Percentiles rank a stretch among this genome's conserved stretches.
Conservation (phyloP, 2,113 vertebrate genomes). For the Tylochromis polylepis region DNA sequence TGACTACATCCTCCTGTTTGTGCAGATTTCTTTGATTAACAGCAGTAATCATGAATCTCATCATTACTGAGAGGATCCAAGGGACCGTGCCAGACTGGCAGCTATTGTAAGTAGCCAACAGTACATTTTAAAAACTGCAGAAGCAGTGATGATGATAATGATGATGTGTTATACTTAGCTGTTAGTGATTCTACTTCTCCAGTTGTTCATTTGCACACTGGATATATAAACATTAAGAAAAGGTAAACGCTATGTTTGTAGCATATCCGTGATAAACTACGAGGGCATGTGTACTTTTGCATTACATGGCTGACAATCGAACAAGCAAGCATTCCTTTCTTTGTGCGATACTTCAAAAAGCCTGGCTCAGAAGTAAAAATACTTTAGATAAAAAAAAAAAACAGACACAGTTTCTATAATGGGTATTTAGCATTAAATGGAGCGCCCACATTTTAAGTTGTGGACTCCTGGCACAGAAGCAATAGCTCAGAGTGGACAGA, state of each 20-base stretch:
- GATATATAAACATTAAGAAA: background rate
- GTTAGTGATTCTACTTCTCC: background rate
- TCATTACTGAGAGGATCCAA: background rate
- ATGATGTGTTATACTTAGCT: background rate
- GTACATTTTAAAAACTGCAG: background rate
- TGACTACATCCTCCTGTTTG: background rate
- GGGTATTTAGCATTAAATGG: background rate
- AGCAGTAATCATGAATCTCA: conserved; percentile 4
- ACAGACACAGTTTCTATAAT: background rate
- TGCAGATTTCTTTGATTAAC: conserved; percentile 12
- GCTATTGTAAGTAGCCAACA: background rate
- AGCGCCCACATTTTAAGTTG: background rate
- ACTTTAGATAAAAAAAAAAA: background rate
- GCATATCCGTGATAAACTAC: background rate
- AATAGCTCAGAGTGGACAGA: background rate
- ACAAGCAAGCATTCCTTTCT: background rate
- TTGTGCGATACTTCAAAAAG: background rate
- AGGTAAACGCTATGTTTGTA: background rate
- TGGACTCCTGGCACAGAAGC: background rate
- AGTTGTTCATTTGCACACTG: background rate
- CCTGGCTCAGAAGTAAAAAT: background rate
- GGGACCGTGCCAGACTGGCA: background rate
- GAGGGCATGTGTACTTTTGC: background rate
- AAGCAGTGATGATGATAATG: background rate
- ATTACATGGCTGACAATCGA: background rate